Evolutionary conservation across 92 coral and sea anemone species (phyloP).

Genomic region (Porites lobata): DNA sequence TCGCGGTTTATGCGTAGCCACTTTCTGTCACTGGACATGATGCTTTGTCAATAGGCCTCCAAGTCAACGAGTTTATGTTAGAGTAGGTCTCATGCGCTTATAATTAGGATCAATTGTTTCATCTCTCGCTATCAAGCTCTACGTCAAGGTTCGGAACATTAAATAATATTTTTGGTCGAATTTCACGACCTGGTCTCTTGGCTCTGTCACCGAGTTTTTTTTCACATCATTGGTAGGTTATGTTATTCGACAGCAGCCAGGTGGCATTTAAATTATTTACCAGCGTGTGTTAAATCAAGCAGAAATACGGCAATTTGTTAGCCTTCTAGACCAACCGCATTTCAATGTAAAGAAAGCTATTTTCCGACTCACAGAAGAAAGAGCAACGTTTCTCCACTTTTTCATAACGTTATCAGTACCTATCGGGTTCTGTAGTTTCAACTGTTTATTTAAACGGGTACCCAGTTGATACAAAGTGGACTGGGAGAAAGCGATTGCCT

Average conservation of each 20-base stretch:
- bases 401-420: too few species aligned
- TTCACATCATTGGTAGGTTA: conserved; percentile 43
- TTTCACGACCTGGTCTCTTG: background rate
- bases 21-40: conserved; percentile 50
- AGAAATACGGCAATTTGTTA: conserved; percentile 20
- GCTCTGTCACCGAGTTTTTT: background rate
- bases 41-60: background rate
- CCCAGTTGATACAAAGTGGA: too few species aligned
- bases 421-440: too few species aligned
- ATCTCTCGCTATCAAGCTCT: background rate
- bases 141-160: background rate
- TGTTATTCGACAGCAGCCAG: conserved; percentile 52
- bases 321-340: background rate
- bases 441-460: too few species aligned
- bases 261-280: conserved; percentile 50
- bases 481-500: too few species aligned
- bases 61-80: background rate
- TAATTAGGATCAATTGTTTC: conserved; percentile 10
- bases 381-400: too few species aligned
- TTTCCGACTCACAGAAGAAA: background rate
- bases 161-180: background rate
- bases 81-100: background rate
- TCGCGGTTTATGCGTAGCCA: conserved; percentile 88
- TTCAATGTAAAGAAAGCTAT: background rate
- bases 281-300: conserved; percentile 45